Evolutionary conservation across 1,140 invertebrate genomes (phyloP), one percentile per base, ranked within the genome.

Genomic region (Bactericera cockerelli): DNA sequence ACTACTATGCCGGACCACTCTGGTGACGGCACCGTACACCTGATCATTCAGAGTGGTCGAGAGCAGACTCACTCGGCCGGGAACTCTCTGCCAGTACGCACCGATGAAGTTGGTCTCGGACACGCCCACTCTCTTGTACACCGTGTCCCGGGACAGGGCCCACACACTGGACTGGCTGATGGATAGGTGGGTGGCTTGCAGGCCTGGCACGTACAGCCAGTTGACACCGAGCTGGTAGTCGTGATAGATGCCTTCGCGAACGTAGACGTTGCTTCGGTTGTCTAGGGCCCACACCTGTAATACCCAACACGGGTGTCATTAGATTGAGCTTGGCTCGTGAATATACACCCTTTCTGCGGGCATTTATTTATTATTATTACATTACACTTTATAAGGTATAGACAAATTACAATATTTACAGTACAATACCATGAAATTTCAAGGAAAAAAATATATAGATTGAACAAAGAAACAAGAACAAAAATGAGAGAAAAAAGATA

Each of bases 201-300:
- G 71, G 14, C 75, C 77, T 62, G 73, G 68, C 1, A 79, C 74
- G 61, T 71, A 67, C 25, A 75, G 69, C 78, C 78, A 80, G 14
- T 70, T 67, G 36, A 69, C 69, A 13, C 78, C 78, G 59, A 79
- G 70, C 16, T 73, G 76, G 65, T 76, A 70, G 38, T 72, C 69
- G 31, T 72, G 71, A 60, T 73, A 74, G n/a, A 80, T 71, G 13
- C 72, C 76, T 63, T 72, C 67, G 63, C 78, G 68, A 0, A 76
- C 75, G 67, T 77, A 80, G 3, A 77, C 70, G 62, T 74, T 71
- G 26, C 69, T 66, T 21, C 70, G 68, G 38, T 72, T 74, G 66
- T 80, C 78, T 22, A 79, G 61, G 1, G 75, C 77, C 78, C 78
- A 80, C 36, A 80, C 77, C 71, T 71, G 64, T n/a, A n/a, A 70